Evolutionary conservation across 2,113 vertebrate genomes (phyloP), one percentile per base, ranked within the genome.

Genomic region (Crotalus viridis): DNA sequence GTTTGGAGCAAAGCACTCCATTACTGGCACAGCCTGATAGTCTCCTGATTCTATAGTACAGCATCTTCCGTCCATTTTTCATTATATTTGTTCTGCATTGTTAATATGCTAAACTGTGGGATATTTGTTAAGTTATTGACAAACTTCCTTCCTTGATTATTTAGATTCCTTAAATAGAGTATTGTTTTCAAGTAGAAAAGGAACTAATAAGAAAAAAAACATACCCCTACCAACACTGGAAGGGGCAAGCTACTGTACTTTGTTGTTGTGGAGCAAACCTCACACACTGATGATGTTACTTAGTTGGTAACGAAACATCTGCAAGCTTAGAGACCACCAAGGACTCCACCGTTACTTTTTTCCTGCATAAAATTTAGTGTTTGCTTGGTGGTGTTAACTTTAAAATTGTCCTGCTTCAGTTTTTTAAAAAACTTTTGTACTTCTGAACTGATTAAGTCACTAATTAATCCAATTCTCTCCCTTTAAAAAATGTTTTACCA

Each of bases 391-490:
- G 81, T 43, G 56, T 24, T 59, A 91, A 91, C 43, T 43, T 28
- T 46, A 54, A 55, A 48, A 43, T 48, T 81, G 5, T 33, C 10
- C 57, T 91, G 54, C 26, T 61, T 51, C 57, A 8, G 15, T 3
- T 51, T 57, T 10, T 48, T 39, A 13, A 33, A 51, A 17, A 91
- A 17, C 39, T 59, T 85, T 6, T 57, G 15, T 33, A 21, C 81
- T 59, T 3, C 15, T 26, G 4, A 9, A 21, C 81, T 87, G 19
- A 22, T 86, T 85, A 39, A 85, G 9, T 85, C 52, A 56, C 43
- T 64, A 46, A 90, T 91, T 91, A 59, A 91, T 91, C 55, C 9
- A 91, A 9, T 28, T 81, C 17, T 81, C n/a, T 81, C 69, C 85
- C 57, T 56, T 57, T 85, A 26, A 55, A 52, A 48, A 90, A 90